phyloP scores from a whole-genome alignment of 2,113 vertebrate species.

The Thryonomys swinderianus region DNA sequence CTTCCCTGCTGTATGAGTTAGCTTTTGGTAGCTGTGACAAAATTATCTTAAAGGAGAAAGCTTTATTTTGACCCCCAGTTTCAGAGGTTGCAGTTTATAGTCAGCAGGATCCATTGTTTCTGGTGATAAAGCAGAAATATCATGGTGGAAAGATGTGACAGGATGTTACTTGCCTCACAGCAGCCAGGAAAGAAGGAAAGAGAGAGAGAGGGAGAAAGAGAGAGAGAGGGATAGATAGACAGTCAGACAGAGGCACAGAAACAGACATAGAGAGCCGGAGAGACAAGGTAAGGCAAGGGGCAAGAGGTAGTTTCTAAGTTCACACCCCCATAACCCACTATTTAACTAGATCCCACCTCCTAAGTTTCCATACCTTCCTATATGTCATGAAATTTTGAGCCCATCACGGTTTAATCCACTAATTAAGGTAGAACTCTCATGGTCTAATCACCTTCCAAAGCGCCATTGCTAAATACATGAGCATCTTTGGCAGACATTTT shows the following conservation, averaged over 20 bases:
- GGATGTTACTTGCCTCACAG: not conserved
- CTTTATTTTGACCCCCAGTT: not conserved
- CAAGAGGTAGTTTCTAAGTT: not conserved
- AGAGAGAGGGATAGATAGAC: not conserved
- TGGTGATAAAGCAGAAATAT: not conserved
- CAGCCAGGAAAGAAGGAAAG: not conserved
- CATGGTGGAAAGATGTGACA: not conserved
- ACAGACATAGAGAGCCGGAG: not conserved
- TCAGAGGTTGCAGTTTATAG: not conserved
- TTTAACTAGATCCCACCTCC: not conserved
- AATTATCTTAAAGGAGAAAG: not conserved
- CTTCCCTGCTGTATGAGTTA: not conserved
- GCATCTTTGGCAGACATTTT: not conserved
- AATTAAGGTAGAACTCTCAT: not conserved
- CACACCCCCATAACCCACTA: not conserved
- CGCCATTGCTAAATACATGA: not conserved
- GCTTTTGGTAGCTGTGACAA: not conserved
- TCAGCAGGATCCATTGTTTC: not conserved
- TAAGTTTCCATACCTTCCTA: not conserved
- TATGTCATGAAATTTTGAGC: not conserved
- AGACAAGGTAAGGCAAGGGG: not conserved
- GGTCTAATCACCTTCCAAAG: not conserved
- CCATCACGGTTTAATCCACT: not conserved
- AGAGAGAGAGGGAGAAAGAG: not conserved
- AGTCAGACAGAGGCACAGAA: not conserved